Percentiles rank a stretch among this genome's conserved stretches.
Evolutionary conservation across 2,113 vertebrate genomes (phyloP).

Genomic region (Hydropotes inermis): DNA sequence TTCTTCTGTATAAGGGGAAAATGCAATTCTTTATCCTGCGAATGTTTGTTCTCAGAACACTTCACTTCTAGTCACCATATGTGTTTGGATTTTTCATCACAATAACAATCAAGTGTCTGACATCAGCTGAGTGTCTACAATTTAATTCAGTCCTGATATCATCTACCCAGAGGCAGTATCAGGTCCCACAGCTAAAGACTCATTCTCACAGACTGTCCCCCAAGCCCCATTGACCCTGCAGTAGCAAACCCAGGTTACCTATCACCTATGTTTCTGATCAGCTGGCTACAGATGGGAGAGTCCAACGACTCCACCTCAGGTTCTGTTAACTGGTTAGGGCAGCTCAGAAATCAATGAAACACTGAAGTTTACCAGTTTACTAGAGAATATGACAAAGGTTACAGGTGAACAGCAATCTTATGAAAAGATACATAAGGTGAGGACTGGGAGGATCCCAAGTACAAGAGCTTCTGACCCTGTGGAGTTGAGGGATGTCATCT

Average conservation of each 20-base stretch:
- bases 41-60: background rate
- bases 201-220: background rate
- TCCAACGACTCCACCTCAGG: background rate
- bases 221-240: background rate
- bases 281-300: background rate
- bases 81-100: background rate
- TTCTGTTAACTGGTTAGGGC: background rate
- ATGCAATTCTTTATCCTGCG: background rate
- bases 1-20: background rate
- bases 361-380: background rate
- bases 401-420: background rate
- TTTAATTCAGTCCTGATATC: background rate
- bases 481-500: background rate
- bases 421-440: background rate
- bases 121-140: background rate
- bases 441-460: background rate
- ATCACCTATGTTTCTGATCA: background rate
- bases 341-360: background rate
- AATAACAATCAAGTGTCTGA: background rate
- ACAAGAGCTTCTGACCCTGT: background rate
- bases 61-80: background rate
- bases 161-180: background rate
- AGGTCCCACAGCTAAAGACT: background rate
- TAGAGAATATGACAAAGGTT: background rate
- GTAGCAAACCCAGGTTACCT: background rate